Base-by-base conservation (phyloP, 2,888 invertebrate species). In the Trisateles emortualis region DNA sequence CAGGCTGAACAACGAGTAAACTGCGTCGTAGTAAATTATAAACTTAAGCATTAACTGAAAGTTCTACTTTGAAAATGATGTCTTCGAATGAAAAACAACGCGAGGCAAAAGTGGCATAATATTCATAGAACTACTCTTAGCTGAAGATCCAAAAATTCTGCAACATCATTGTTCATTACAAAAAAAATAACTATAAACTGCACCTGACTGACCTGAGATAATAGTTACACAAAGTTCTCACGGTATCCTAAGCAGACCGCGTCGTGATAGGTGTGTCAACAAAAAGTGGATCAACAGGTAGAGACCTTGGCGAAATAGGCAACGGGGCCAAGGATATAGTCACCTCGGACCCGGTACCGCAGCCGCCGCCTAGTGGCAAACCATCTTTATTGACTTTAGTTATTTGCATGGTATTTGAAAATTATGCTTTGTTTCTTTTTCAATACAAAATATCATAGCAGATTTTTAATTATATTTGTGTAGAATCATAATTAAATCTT, bases 211-310 rank as follows among this genome's bases (percentile, higher is more conserved):
- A n/a, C n/a, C n/a, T n/a, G n/a, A n/a, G n/a, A 29, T 16, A 13
- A 17, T 26, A 30, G 39, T 48, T 48, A 19, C 14, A 32, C 22
- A 16, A 16, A 38, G 40, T 68, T 74, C 64, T 64, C 66, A 65
- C 64, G 62, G 51, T 65, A 38, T 52, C 59, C 57, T 59, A 49
- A 60, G 56, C 55, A 54, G 55, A 52, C 61, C 62, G 53, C 53
- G 62, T 38, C 45, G 47, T 57, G 59, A 61, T 72, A 74, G 78
- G 74, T 76, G 76, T 76, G 68, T 70, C 72, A 62, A 72, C 68
- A 70, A 63, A 71, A 79, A 79, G 48, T 76, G 60, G 72, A 75
- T 76, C 80, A 81, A 83, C 83, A 84, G 82, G 83, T 83, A 78
- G 69, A 71, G 68, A 53, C 72, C 76, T 73, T 67, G 63, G 69